Percentiles rank a stretch among this genome's conserved stretches.
Conservation (phyloP, 2,113 vertebrate species). For the Brienomyrus longianalis region DNA sequence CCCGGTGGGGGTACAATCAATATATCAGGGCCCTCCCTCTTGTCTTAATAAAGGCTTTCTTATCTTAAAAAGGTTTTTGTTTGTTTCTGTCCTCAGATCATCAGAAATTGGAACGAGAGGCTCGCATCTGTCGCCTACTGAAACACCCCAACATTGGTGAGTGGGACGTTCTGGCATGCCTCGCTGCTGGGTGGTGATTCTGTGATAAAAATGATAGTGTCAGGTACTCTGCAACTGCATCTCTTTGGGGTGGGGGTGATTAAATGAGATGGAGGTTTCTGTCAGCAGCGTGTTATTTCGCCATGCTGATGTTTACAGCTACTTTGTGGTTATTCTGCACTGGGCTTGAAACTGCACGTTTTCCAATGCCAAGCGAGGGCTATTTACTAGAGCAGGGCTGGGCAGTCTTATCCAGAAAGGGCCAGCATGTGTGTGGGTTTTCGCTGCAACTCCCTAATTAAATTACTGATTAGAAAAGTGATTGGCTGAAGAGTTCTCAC, state of each 20-base stretch:
- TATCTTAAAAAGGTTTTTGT: neutral
- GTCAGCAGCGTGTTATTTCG: neutral
- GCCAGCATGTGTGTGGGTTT: too few species aligned
- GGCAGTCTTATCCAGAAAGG: too few species aligned
- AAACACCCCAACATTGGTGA: constrained; percentile 68
- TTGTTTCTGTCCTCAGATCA: constrained; percentile 54
- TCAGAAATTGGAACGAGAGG: constrained; percentile 68
- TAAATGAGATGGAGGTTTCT: neutral
- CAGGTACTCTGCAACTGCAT: neutral
- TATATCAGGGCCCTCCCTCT: neutral
- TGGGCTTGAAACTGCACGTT: neutral
- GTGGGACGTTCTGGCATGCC: constrained; percentile 6
- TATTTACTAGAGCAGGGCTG: neutral
- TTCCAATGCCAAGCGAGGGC: neutral
- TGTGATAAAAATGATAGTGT: neutral
- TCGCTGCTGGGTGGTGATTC: neutral
- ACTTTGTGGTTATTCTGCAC: neutral
- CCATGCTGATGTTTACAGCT: neutral
- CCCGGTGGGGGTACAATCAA: neutral
- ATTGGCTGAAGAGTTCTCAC: too few species aligned
- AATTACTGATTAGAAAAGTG: too few species aligned
- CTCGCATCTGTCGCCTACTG: constrained; percentile 65
- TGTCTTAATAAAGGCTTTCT: too few species aligned
- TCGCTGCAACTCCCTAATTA: too few species aligned
- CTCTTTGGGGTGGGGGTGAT: neutral